Evolutionary conservation across 2,888 invertebrate species (phyloP), one percentile per base, ranked within the genome.

Genomic region (Drosophila neutralis): DNA sequence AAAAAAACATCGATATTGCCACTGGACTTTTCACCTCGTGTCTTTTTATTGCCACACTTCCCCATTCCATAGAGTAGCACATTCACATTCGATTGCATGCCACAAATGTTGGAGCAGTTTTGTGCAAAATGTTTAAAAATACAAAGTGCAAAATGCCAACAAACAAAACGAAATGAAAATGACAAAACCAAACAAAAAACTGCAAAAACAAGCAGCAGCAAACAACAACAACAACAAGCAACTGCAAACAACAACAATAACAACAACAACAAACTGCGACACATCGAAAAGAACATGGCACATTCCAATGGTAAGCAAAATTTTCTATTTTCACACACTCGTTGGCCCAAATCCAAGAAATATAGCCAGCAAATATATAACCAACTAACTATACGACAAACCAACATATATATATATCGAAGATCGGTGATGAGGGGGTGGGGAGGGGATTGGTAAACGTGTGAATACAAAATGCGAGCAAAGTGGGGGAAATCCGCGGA

Each of bases 261-360:
- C 13, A 29, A 27, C 45, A 36, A 45, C 56, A 58, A 72, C 66
- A 62, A 62, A 58, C 45, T 61, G 78, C 68, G 71, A 80, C 82
- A 73, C 67, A 69, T 64, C 68, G 80, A 67, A 69, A 62, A 69
- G 75, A 87, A 85, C 79, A 87, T 85, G 77, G 73, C 88, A 83
- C 90, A 86, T 87, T 86, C 90, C 86, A 83, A 87, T 76, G 78
- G 76, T 71, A 75, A 76, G 85, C 82, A 75, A 74, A 77, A 88
- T 90, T 88, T 90, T 90, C 90, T 90, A 89, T 87, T 87, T 85
- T 89, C 89, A 87, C 87, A 89, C 90, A 90, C 87, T 81, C 66
- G 82, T 87, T 87, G 87, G 90, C 87, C 80, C 85, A 89, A 84
- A 87, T 90, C 87, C 89, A 87, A 87, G 88, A 90, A 78, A 76